Percentiles rank a stretch among this genome's conserved stretches.
These are phyloP conservation scores for Luehdorfia chinensis DNA, from an alignment of 1,140 invertebrate species.

Conservation along the genomic window DNA sequence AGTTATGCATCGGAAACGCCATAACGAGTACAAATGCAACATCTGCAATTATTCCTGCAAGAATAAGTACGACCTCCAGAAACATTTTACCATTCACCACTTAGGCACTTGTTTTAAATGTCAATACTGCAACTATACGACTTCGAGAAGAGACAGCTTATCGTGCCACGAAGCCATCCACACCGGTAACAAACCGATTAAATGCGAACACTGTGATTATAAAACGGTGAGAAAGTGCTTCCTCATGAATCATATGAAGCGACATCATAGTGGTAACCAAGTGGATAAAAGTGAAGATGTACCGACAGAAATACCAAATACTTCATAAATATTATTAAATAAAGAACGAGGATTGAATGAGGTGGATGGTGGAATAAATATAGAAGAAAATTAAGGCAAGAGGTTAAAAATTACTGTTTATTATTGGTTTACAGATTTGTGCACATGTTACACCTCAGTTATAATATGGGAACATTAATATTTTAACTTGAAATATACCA, in stretches of 20 bases:
- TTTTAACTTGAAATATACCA: too few relatives aligned
- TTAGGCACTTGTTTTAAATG: slow-evolving; percentile 44
- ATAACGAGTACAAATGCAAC: slow-evolving; percentile 41
- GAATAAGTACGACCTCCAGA: slow-evolving; percentile 46
- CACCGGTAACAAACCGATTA: slow-evolving; percentile 46
- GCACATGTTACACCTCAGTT: too few relatives aligned
- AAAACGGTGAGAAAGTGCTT: slow-evolving; percentile 36
- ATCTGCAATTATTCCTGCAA: slow-evolving; percentile 42
- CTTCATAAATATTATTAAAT: too few relatives aligned
- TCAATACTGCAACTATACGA: slow-evolving; percentile 43
- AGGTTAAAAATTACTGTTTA: too few relatives aligned
- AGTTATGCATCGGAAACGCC: slow-evolving; percentile 44
- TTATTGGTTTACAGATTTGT: too few relatives aligned
- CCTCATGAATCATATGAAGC: slow-evolving; percentile 39
- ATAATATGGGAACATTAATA: too few relatives aligned
- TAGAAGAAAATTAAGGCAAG: too few relatives aligned
- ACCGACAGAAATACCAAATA: too few relatives aligned
- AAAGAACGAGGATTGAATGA: too few relatives aligned
- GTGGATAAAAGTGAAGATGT: too few relatives aligned
- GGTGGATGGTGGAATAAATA: too few relatives aligned
- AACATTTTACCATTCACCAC: slow-evolving; percentile 36
- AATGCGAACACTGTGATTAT: slow-evolving; percentile 40
- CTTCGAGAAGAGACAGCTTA: slow-evolving; percentile 41
- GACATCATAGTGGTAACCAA: too few relatives aligned
- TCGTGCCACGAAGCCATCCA: slow-evolving; percentile 48